Percentiles rank a stretch among this genome's conserved stretches.
Evolutionary conservation across 2,113 vertebrate species (phyloP).

Genomic region (Uria aalge): DNA sequence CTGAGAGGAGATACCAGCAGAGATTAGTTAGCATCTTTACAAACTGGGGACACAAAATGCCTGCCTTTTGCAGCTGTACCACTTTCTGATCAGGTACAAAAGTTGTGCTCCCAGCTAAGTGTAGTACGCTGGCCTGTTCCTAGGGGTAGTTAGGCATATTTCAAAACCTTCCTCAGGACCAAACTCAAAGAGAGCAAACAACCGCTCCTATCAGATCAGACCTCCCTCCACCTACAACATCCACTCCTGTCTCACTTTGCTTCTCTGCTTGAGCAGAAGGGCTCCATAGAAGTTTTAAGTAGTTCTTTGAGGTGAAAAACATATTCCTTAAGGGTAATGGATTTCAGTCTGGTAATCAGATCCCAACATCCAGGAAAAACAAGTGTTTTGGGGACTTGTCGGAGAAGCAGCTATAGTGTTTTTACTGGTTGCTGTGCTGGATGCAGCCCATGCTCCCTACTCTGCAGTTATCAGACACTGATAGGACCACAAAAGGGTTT

Average conservation of each 20-base stretch:
- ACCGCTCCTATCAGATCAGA: not conserved
- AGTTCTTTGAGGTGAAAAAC: not conserved
- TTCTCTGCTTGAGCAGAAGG: not conserved
- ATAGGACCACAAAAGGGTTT: not conserved
- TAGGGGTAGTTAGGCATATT: not conserved
- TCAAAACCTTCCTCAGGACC: not conserved
- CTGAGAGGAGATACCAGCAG: conserved; percentile 63
- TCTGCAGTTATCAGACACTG: not conserved
- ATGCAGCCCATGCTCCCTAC: not conserved
- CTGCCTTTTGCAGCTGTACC: not conserved
- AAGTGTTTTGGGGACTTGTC: not conserved
- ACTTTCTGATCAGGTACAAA: not conserved
- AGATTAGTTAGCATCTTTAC: not conserved
- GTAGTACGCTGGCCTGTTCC: not conserved
- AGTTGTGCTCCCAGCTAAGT: not conserved
- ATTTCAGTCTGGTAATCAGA: not conserved
- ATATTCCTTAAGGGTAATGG: not conserved
- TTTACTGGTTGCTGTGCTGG: not conserved
- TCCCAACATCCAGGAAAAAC: not conserved
- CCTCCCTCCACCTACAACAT: not conserved
- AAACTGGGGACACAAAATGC: not conserved
- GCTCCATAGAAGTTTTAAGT: not conserved
- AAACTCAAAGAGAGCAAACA: not conserved
- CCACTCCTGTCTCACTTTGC: not conserved
- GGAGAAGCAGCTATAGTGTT: not conserved